Base-by-base conservation (phyloP, 2,888 invertebrate species). In the Prosopocoilus inquinatus region DNA sequence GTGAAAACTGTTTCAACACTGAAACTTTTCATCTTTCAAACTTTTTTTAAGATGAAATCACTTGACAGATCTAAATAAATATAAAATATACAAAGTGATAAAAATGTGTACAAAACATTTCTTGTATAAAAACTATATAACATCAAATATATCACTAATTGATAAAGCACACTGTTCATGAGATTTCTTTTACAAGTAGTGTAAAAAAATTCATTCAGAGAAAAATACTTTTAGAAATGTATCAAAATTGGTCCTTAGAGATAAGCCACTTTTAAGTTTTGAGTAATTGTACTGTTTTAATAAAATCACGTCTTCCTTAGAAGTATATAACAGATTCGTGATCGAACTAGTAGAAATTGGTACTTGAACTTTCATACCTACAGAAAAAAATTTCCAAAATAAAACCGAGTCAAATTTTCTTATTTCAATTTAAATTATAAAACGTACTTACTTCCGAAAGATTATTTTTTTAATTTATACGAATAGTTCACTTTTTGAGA, bases 231-330 rank as follows among this genome's bases (percentile, higher is more conserved):
- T 53, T 56, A 56, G 54, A 56, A 59, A 59, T 60, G 47, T 58
- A 63, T 59, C 53, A 56, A 35, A 54, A 47, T 54, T 53, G 58
- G 50, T 54, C 59, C 51, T 69, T 70, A 74, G 61, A 75, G 72
- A 65, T 75, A 73, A 64, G 75, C 70, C 70, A 74, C 73, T 61
- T 68, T 75, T 71, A 72, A 3, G 20, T 28, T 28, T 28, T 7
- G 20, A 28, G 20, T 28, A 3, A 28, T 28, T 48, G 48, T 38
- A 11, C 15, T 15, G 28, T 28, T 49, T 34, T 33, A 44, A 11
- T 43, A 15, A 11, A 43, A 43, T 50, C 50, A 45, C 50, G 35
- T 35, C 50, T 50, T 44, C 16, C 9, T 41, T 41, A 20, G 4
- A 28, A 28, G 15, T 34, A 34, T n/a, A 9, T 9, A 34, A 32